Base-by-base conservation (phyloP, 2,113 vertebrate genomes). In the Hippocampus barbouri region DNA sequence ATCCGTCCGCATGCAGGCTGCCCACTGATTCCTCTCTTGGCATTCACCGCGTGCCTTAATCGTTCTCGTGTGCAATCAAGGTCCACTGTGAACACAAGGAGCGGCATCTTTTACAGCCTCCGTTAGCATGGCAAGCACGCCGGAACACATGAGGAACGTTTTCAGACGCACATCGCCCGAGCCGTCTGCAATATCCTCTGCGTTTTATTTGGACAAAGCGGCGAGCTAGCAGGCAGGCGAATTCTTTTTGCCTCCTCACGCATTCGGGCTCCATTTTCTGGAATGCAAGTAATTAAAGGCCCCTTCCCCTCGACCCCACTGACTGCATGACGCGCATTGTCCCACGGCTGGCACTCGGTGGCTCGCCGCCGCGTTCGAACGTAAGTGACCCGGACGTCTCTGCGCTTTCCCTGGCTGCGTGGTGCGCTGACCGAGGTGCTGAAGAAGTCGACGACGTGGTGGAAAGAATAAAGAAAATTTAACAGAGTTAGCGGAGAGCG, bases 1-100 rank as follows among this genome's bases (percentile, higher is more conserved):
- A 59, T 27, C 11, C n/a, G 23, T 59, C 12, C 14, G 11, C 1
- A 15, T 59, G 23, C 59, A 34, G 16, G 59, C 16, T 61, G 59
- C 59, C 5, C 60, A 21, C 16, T 95, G 90, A 89, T 92, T 90
- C 93, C 93, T 93, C 95, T 96, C 95, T 97, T 97, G 95, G 95
- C 95, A 97, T 97, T 97, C 95, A 97, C 95, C 95, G 95, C 95
- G 95, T 97, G 95, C 95, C 95, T 97, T 97, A 97, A 97, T 97
- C 95, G 94, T 95, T 91, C 78, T 80, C 87, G 91, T 93, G 91
- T 93, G 94, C 94, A 95, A 95, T 95, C 94, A 96, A 96, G 94
- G 94, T 95, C 94, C 94, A 91, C 94, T 92, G 94, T 95, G 95
- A 95, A 95, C 95, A 96, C 93, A 94, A 92, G 93, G 94, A 95